These are phyloP conservation scores for Platyrinchus mystaceus DNA, from an alignment of 2,797 vertebrate species.

Conservation along the genomic window DNA sequence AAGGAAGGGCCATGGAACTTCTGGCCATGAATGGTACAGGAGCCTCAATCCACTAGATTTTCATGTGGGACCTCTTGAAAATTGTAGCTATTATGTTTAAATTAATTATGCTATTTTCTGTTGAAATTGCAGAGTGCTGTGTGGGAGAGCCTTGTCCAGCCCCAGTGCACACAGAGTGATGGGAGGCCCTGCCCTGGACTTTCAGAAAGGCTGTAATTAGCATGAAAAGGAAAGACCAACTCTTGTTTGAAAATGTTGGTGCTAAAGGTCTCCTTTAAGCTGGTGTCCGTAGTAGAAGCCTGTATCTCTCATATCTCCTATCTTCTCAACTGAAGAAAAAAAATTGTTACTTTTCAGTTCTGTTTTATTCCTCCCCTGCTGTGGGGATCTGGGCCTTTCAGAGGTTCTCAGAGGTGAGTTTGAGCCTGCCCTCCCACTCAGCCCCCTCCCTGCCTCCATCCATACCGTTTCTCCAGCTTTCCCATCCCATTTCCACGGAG, in stretches of 20 bases:
- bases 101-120: conserved; percentile 19
- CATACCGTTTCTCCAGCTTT: background rate
- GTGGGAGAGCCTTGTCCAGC: background rate
- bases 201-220: conserved; percentile 26
- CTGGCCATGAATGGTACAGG: background rate
- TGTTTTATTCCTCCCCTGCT: background rate
- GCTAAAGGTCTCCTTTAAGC: conserved; percentile 15
- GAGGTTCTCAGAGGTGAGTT: background rate
- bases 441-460: background rate
- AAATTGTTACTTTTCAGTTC: background rate
- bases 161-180: fast-evolving
- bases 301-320: background rate
- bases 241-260: conserved; percentile 30
- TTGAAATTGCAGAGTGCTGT: background rate
- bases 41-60: background rate
- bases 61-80: background rate
- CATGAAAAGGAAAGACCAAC: background rate
- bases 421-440: background rate
- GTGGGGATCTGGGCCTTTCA: background rate
- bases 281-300: background rate
- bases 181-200: background rate
- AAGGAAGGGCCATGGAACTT: background rate
- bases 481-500: background rate
- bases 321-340: background rate
- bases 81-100: conserved; percentile 30